Percentiles rank a stretch among this genome's conserved stretches.
Evolutionary conservation across 2,888 invertebrate genomes (phyloP).

Genomic region (Punctoribates punctum): DNA sequence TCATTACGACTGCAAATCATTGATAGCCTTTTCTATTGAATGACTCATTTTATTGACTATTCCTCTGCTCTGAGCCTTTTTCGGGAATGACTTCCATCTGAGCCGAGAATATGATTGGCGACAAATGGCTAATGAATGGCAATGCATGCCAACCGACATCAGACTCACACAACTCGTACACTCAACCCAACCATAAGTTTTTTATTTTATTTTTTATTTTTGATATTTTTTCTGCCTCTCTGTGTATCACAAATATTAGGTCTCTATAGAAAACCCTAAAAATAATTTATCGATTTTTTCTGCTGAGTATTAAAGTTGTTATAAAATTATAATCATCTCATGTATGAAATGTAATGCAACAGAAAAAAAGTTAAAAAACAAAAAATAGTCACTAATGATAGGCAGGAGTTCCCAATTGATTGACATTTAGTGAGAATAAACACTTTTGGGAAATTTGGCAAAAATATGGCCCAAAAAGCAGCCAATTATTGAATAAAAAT

Average conservation of each 20-base stretch:
- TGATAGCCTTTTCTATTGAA: not conserved
- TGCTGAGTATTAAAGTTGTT: not conserved
- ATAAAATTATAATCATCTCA: not conserved
- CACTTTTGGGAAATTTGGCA: not conserved
- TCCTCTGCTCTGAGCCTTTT: not conserved
- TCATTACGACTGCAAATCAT: not conserved
- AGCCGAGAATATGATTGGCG: too few species aligned
- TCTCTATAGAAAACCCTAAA: not conserved
- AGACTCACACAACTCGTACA: too few species aligned
- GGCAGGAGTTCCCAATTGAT: not conserved
- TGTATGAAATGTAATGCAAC: not conserved
- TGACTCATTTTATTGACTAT: constrained; percentile 21
- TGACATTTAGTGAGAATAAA: constrained; percentile 5
- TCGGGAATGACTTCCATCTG: too few species aligned
- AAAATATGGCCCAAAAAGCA: not conserved
- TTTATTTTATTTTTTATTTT: too few species aligned
- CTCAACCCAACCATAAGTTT: not conserved
- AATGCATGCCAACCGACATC: not conserved
- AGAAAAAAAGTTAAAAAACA: too few species aligned
- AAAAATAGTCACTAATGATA: not conserved
- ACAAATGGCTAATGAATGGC: not conserved
- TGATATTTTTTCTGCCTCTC: not conserved
- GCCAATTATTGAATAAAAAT: not conserved
- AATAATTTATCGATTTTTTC: not conserved
- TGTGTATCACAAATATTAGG: not conserved